Evolutionary conservation across 2,113 vertebrate species (phyloP), one percentile per base, ranked within the genome.

Genomic region (Phaethornis superciliosus): DNA sequence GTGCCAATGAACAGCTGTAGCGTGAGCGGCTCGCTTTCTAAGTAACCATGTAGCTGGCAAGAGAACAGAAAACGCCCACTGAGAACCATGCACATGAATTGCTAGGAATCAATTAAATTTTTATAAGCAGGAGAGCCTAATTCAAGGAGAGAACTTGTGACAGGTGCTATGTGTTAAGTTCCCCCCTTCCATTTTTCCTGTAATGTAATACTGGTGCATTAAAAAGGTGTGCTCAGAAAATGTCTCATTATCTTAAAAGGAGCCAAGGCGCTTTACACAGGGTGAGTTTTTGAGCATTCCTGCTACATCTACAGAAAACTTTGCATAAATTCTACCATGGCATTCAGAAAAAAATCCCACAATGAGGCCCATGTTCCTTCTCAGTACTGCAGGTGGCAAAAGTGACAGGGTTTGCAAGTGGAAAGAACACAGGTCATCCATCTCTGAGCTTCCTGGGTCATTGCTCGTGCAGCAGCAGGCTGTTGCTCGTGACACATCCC

Each of bases 1-100:
- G 99, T 99, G 95, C 99, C 99, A 6, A 99, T 99, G 98, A 99
- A 99, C 96, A 99, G 98, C 98, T 99, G 99, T 78, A 99, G 98
- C 12, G 98, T 99, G 93, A 99, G 99, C 0, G 99, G 99, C 97
- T 99, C 99, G 5, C 97, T 99, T 94, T 99, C 99, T 97, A 99
- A 97, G 98, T 99, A 99, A 84, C 99, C 99, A 3, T 99, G 99
- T 65, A 99, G 98, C 99, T 99, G 98, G 95, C 91, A 90, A 97
- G 92, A 98, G 97, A 98, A 98, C 97, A 98, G 97, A 98, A 97
- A 92, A 86, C 87, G n/a, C 95, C 95, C 97, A 84, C 90, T 98
- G 95, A 98, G 98, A 96, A 92, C 89, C 81, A 60, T 1, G 62
- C 55, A 88, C 78, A 52, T 60, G 70, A 93, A 95, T 92, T 74